Evolutionary conservation across 1,140 invertebrate genomes (phyloP).

Genomic region (Ceratosolen solmsi): DNA sequence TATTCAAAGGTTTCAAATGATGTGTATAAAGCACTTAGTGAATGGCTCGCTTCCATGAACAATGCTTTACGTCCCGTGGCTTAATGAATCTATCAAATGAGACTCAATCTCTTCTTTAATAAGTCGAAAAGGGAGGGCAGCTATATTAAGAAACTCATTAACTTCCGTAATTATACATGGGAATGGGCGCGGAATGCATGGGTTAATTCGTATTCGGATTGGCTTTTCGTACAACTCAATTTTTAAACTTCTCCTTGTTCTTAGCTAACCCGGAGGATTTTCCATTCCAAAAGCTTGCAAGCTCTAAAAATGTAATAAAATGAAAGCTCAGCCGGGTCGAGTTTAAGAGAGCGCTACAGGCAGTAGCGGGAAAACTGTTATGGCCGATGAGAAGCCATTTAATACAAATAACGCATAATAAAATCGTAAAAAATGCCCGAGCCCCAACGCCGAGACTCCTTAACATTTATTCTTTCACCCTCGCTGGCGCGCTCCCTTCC

Average conservation of each 20-base stretch:
- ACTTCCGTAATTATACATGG: constrained; percentile 29
- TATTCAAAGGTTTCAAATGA: not conserved
- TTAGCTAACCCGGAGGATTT: not conserved
- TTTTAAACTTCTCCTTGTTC: not conserved
- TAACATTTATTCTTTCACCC: constrained; percentile 22
- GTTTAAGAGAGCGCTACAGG: constrained; percentile 12
- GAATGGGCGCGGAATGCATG: not conserved
- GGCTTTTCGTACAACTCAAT: not conserved
- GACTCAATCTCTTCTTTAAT: constrained; percentile 29
- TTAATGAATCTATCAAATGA: constrained; percentile 42
- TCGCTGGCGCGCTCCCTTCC: not conserved
- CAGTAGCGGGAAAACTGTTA: constrained; percentile 22
- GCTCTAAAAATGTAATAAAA: constrained; percentile 24
- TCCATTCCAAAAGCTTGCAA: not conserved
- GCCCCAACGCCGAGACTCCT: not conserved
- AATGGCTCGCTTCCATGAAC: constrained; percentile 30
- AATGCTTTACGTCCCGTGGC: not conserved
- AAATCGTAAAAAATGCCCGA: constrained; percentile 18
- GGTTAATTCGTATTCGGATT: constrained; percentile 2
- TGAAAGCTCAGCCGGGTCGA: not conserved
- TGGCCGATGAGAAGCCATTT: constrained; percentile 27
- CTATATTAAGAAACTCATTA: constrained; percentile 28
- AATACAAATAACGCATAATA: constrained; percentile 44
- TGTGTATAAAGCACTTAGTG: constrained; percentile 7
- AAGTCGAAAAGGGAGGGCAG: not conserved